A percentile compares a stretch with the other conserved stretches of the same genome.
phyloP scores from a whole-genome alignment of 2,888 invertebrate genomes.

The Coleophora deauratella region DNA sequence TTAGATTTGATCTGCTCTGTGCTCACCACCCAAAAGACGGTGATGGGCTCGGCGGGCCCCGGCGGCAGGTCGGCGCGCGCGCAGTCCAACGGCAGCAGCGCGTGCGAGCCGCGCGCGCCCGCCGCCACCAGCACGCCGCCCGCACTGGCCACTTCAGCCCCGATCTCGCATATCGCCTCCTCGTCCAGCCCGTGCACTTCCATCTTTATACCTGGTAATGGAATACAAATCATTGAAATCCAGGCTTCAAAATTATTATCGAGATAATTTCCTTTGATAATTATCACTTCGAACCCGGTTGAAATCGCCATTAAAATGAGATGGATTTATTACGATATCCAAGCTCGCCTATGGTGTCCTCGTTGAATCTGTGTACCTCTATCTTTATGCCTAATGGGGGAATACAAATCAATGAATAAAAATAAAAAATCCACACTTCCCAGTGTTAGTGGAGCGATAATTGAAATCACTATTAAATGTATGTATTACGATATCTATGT shows the following conservation, averaged over 20 bases:
- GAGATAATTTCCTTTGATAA: no score
- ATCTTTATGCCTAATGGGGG: conserved; percentile 41
- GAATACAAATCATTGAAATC: not conserved
- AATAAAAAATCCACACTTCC: no score
- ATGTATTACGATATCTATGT: no score
- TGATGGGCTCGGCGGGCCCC: conserved; percentile 76
- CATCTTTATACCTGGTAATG: conserved; percentile 41
- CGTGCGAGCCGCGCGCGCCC: conserved; percentile 40
- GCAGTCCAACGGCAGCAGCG: conserved; percentile 57
- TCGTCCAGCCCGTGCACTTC: conserved; percentile 67
- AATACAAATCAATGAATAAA: not conserved
- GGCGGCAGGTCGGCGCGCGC: conserved; percentile 45
- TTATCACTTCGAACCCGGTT: no score
- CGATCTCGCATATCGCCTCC: conserved; percentile 62
- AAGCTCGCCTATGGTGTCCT: conserved; percentile 63
- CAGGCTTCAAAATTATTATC: no score
- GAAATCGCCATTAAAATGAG: no score
- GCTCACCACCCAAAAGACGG: conserved; percentile 81
- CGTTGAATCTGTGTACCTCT: conserved; percentile 65
- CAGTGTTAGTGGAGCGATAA: no score
- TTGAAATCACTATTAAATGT: no score
- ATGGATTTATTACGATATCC: no score
- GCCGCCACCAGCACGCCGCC: conserved; percentile 46
- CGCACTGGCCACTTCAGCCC: conserved; percentile 47
- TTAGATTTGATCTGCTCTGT: no score